Percentiles rank a stretch among this genome's conserved stretches.
Conservation (phyloP, 2,113 vertebrate genomes). For the Willisornis vidua region DNA sequence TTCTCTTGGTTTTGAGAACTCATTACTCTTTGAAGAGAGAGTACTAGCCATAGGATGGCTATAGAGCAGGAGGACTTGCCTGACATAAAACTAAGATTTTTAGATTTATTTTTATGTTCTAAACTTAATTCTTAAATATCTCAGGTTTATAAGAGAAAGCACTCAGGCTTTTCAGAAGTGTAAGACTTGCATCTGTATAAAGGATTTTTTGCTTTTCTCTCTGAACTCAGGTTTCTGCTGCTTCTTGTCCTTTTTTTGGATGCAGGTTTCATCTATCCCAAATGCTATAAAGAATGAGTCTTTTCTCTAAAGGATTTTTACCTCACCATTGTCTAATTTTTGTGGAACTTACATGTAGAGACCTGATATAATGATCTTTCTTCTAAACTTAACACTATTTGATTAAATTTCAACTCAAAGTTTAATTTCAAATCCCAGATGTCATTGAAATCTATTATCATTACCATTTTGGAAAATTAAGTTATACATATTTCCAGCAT, state of each 20-base stretch:
- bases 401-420: background rate
- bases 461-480: conserved; percentile 17
- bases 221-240: background rate
- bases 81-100: background rate
- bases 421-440: conserved; percentile 24
- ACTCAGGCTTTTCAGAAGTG: background rate
- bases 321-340: background rate
- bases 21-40: background rate
- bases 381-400: background rate
- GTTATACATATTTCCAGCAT: background rate
- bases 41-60: background rate
- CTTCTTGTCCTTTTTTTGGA: background rate
- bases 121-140: background rate
- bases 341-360: background rate
- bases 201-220: background rate
- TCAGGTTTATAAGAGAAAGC: background rate
- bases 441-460: background rate
- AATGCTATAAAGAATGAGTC: background rate
- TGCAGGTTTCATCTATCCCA: background rate
- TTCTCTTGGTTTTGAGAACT: background rate
- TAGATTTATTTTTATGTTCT: background rate
- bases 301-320: background rate
- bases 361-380: background rate
- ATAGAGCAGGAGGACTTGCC: background rate
- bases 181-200: background rate